Conservation (phyloP, 2,888 invertebrate genomes). For the Dasysyrphus albostriatus region DNA sequence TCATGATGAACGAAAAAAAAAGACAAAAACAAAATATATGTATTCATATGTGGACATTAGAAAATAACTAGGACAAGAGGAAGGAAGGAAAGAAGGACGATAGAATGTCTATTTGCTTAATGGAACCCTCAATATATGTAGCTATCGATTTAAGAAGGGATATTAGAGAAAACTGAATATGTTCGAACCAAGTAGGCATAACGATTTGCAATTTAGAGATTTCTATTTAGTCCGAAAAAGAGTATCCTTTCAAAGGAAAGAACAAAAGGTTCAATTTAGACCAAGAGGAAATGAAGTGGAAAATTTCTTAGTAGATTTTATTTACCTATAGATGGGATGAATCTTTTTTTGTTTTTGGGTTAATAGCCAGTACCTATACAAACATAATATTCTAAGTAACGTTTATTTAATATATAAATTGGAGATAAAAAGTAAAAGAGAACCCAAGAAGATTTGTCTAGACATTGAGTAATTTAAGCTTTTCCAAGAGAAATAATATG, state of each 20-base stretch:
- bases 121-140: slow-evolving; percentile 57
- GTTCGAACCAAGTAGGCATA: slow-evolving; percentile 37
- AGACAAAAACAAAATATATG: slow-evolving; percentile 39
- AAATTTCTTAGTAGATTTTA: slow-evolving; percentile 28
- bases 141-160: slow-evolving; percentile 66
- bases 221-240: slow-evolving; percentile 27
- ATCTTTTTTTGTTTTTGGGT: not conserved
- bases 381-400: slow-evolving; percentile 9
- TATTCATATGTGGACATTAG: slow-evolving; percentile 74
- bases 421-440: not conserved
- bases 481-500: not conserved
- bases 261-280: slow-evolving; percentile 16
- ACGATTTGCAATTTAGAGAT: slow-evolving; percentile 58
- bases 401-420: slow-evolving; percentile 22
- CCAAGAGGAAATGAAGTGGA: slow-evolving; percentile 31
- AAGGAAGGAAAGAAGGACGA: slow-evolving; percentile 12
- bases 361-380: slow-evolving; percentile 5
- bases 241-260: slow-evolving; percentile 5
- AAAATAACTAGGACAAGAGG: slow-evolving; percentile 50
- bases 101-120: slow-evolving; percentile 70
- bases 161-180: slow-evolving; percentile 51
- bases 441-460: slow-evolving; percentile 11
- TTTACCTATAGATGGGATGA: slow-evolving; percentile 24
- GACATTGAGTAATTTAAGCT: slow-evolving; percentile 26
- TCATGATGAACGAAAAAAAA: slow-evolving; percentile 4